Evolutionary conservation across 2,797 vertebrate species (phyloP).

Genomic region (Sternarchorhynchus goeldii): DNA sequence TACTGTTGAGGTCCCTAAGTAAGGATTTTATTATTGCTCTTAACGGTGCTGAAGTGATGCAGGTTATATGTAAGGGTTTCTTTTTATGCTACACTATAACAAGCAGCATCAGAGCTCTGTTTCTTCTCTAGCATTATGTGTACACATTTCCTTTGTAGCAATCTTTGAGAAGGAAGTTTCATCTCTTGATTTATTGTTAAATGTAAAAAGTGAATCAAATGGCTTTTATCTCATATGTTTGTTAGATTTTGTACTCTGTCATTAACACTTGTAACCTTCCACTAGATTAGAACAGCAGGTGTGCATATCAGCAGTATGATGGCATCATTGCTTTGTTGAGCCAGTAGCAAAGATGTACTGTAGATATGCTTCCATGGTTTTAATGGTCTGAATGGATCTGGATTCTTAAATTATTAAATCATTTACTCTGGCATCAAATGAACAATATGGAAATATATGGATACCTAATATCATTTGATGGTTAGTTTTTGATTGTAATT

Average conservation of each 20-base stretch:
- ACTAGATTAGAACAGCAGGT: not conserved
- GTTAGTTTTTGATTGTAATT: not conserved
- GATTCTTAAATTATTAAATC: not conserved
- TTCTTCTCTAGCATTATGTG: slow-evolving; percentile 26
- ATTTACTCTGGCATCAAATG: too few species aligned
- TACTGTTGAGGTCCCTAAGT: too few species aligned
- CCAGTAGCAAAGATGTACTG: too few species aligned
- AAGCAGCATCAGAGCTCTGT: not conserved
- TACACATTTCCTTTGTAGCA: slow-evolving; percentile 53
- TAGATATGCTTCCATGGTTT: not conserved
- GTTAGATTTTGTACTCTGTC: not conserved
- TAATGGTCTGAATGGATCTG: not conserved
- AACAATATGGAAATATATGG: too few species aligned
- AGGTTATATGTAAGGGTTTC: too few species aligned
- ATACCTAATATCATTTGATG: too few species aligned
- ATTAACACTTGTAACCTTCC: not conserved
- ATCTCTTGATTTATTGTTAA: slow-evolving; percentile 62
- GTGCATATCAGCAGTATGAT: too few species aligned
- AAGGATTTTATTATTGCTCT: too few species aligned
- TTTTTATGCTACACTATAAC: not conserved
- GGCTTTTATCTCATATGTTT: not conserved
- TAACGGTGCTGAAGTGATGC: too few species aligned
- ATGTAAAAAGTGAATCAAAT: slow-evolving; percentile 62
- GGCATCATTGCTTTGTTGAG: too few species aligned
- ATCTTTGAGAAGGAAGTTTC: slow-evolving; percentile 59